Evolutionary conservation across 2,888 invertebrate genomes (phyloP).

Genomic region (Buathra laborator): DNA sequence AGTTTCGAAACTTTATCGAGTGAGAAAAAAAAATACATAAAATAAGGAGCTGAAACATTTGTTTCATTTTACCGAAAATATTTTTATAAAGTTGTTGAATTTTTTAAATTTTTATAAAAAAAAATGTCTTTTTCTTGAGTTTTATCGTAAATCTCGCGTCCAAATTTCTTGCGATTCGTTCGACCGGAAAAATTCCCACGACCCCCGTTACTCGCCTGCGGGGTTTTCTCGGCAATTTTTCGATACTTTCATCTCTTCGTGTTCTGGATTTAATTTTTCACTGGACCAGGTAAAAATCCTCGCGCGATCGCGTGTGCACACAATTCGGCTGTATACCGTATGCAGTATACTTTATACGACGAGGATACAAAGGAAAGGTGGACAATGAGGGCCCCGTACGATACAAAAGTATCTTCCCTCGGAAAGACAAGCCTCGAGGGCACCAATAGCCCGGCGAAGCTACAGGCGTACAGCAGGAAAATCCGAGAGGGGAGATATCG

Average conservation of each 20-base stretch:
- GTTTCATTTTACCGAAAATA: too few relatives aligned
- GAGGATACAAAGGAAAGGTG: constrained; percentile 71
- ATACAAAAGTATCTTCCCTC: constrained; percentile 72
- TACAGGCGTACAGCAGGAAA: constrained; percentile 37
- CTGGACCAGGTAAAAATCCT: constrained; percentile 74
- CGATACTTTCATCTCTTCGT: constrained; percentile 44
- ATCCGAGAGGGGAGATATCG: constrained; percentile 59
- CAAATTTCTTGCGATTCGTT: constrained; percentile 31
- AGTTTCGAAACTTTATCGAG: neutral
- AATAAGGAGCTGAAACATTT: neutral
- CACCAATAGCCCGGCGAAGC: constrained; percentile 40
- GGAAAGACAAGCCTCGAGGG: constrained; percentile 67
- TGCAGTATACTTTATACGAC: constrained; percentile 41
- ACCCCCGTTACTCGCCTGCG: constrained; percentile 39
- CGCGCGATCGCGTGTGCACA: constrained; percentile 51
- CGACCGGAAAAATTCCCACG: constrained; percentile 62
- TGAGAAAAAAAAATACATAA: constrained; percentile 11
- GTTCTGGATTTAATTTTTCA: constrained; percentile 74
- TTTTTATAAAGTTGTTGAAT: too few relatives aligned
- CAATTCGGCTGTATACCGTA: constrained; percentile 27
- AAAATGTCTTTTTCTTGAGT: neutral
- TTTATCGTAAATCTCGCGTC: constrained; percentile 27
- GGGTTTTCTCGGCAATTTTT: constrained; percentile 48
- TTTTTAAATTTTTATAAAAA: too few relatives aligned
- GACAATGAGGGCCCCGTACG: constrained; percentile 71